Percentiles rank a stretch among this genome's conserved stretches.
phyloP scores from a whole-genome alignment of 1,140 invertebrate genomes.

The Oreohelix idahoensis region DNA sequence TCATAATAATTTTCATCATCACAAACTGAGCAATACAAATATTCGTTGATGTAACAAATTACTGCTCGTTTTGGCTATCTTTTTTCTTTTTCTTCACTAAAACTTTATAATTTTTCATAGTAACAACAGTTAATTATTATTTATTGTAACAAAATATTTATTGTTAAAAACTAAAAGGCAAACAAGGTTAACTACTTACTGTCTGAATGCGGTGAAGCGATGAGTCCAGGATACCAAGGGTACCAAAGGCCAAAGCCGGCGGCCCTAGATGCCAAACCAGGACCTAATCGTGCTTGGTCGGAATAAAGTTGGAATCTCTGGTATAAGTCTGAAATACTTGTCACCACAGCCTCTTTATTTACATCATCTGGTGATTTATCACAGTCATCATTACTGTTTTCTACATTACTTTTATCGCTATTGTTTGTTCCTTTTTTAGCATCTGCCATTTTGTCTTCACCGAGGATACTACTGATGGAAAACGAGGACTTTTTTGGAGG shows the following conservation, averaged over 20 bases:
- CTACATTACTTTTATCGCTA: slow-evolving; percentile 1
- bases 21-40: too few relatives aligned
- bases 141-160: too few relatives aligned
- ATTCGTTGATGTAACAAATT: too few relatives aligned
- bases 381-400: neutral
- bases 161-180: too few relatives aligned
- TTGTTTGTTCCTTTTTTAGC: neutral
- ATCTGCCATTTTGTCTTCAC: slow-evolving; percentile 24
- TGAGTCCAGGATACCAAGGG: slow-evolving; percentile 39
- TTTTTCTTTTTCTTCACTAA: neutral
- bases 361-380: neutral
- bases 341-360: slow-evolving; percentile 33
- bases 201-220: slow-evolving; percentile 26
- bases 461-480: slow-evolving; percentile 43
- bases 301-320: slow-evolving; percentile 38
- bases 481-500: slow-evolving; percentile 29
- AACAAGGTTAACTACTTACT: neutral
- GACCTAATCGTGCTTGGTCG: slow-evolving; percentile 28
- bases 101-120: neutral
- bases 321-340: slow-evolving; percentile 42
- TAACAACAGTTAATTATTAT: too few relatives aligned
- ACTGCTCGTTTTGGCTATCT: too few relatives aligned
- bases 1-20: too few relatives aligned
- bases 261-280: slow-evolving; percentile 36
- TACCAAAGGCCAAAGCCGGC: slow-evolving; percentile 41